These are phyloP conservation scores for Lampris megalopsis DNA, from an alignment of 2,113 vertebrate genomes.

Conservation along the genomic window DNA sequence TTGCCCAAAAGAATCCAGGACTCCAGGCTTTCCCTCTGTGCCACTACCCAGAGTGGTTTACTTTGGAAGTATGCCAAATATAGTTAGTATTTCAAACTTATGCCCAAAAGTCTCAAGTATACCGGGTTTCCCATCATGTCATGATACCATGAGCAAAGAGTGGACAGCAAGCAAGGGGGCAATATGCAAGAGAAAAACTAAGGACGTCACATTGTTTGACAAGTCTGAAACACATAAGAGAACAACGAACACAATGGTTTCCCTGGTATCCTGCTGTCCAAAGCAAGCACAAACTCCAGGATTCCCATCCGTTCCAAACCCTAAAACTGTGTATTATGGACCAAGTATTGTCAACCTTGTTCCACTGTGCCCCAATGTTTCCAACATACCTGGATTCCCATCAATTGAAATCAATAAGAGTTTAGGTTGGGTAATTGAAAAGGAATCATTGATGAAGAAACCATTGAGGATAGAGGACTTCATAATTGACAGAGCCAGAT, in stretches of 20 bases:
- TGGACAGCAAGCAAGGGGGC: constrained; percentile 45
- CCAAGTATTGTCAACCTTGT: constrained; percentile 34
- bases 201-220: constrained; percentile 10
- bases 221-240: constrained; percentile 11
- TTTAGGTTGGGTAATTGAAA: constrained; percentile 34
- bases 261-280: constrained; percentile 56
- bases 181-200: constrained; percentile 25
- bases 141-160: constrained; percentile 12
- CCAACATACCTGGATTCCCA: constrained; percentile 52
- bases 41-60: constrained; percentile 20
- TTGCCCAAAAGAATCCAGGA: constrained; percentile 50
- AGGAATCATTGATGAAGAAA: constrained; percentile 20
- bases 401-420: constrained; percentile 23
- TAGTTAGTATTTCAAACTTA: constrained; percentile 38
- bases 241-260: constrained; percentile 49
- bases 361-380: constrained; percentile 29
- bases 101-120: constrained; percentile 51
- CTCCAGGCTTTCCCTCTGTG: constrained; percentile 55
- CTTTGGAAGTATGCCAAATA: constrained; percentile 32
- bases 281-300: constrained; percentile 30
- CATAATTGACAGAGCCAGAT: constrained; percentile 13
- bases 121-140: constrained; percentile 53
- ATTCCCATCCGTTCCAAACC: constrained; percentile 53
- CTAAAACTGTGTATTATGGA: neutral
- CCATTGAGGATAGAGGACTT: neutral